Conservation (phyloP, 1,140 invertebrate genomes). For the Drosophila truncata region DNA sequence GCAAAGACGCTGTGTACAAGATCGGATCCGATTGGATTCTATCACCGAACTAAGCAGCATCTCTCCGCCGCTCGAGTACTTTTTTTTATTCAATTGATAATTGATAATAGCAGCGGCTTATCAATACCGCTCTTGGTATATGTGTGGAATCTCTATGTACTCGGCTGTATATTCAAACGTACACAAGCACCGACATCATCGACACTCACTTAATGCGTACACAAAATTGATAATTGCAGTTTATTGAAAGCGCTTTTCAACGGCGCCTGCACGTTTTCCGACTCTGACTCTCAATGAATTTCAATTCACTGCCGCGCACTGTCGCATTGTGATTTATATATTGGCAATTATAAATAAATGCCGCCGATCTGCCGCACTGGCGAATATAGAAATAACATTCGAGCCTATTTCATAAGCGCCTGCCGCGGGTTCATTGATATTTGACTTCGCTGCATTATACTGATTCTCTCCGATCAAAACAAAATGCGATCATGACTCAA, state of each 20-base stretch:
- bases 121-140: slow-evolving; percentile 32
- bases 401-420: slow-evolving; percentile 77
- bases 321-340: slow-evolving; percentile 33
- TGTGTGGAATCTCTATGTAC: slow-evolving; percentile 27
- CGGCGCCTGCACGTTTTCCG: slow-evolving; percentile 48
- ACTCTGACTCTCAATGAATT: slow-evolving; percentile 74
- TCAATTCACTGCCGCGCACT: slow-evolving; percentile 31
- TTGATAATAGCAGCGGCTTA: slow-evolving; percentile 52
- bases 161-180: slow-evolving; percentile 10
- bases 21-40: slow-evolving; percentile 40
- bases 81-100: slow-evolving; percentile 62
- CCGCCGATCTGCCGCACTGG: slow-evolving; percentile 19
- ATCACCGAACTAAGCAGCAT: slow-evolving; percentile 18
- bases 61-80: slow-evolving; percentile 1
- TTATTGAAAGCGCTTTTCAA: slow-evolving; percentile 51
- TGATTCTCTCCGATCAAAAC: slow-evolving; percentile 35
- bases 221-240: slow-evolving; percentile 73
- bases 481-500: slow-evolving; percentile 34
- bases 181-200: slow-evolving; percentile 7
- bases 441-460: slow-evolving; percentile 51
- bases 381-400: slow-evolving; percentile 49
- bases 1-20: slow-evolving; percentile 7
- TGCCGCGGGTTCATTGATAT: slow-evolving; percentile 76
- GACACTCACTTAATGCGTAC: slow-evolving; percentile 68
- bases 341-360: slow-evolving; percentile 44